phyloP scores from a whole-genome alignment of 2,888 invertebrate genomes.

The Polydrusus cervinus region DNA sequence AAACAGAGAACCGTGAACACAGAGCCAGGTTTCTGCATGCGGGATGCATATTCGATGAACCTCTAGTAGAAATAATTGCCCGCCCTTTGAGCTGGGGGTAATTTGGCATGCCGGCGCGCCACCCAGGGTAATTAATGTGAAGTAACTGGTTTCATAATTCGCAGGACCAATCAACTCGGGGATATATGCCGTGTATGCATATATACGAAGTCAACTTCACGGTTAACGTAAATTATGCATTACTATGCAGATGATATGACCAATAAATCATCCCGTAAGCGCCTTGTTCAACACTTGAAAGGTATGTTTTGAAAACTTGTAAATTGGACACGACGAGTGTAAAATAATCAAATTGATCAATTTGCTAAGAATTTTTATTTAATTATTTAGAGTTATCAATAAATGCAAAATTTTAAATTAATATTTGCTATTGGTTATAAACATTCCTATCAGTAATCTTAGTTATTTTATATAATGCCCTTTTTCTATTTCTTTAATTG shows the following conservation, averaged over 20 bases:
- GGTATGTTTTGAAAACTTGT: constrained; percentile 15
- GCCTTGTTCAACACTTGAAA: constrained; percentile 21
- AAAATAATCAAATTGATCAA: background rate
- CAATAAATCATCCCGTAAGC: constrained; percentile 28
- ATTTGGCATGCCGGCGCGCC: constrained; percentile 54
- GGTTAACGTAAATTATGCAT: constrained; percentile 41
- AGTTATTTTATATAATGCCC: too few relatives aligned
- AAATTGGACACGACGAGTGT: constrained; percentile 7
- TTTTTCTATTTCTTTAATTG: too few relatives aligned
- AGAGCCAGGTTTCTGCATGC: constrained; percentile 40
- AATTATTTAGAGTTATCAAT: background rate
- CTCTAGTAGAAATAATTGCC: constrained; percentile 59
- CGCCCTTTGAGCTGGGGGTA: constrained; percentile 60
- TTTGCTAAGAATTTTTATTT: constrained; percentile 4
- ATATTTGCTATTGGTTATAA: too few relatives aligned
- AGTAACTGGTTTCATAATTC: constrained; percentile 49
- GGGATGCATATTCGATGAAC: constrained; percentile 56
- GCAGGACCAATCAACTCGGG: constrained; percentile 40
- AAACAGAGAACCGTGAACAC: constrained; percentile 36
- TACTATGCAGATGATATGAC: constrained; percentile 30
- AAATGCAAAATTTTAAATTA: too few relatives aligned
- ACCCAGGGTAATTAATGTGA: constrained; percentile 46
- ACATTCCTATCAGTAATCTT: too few relatives aligned
- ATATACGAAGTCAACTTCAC: constrained; percentile 42
- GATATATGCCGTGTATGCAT: constrained; percentile 28